Evolutionary conservation across 2,113 vertebrate species (phyloP).

Genomic region (Alligator sinensis): DNA sequence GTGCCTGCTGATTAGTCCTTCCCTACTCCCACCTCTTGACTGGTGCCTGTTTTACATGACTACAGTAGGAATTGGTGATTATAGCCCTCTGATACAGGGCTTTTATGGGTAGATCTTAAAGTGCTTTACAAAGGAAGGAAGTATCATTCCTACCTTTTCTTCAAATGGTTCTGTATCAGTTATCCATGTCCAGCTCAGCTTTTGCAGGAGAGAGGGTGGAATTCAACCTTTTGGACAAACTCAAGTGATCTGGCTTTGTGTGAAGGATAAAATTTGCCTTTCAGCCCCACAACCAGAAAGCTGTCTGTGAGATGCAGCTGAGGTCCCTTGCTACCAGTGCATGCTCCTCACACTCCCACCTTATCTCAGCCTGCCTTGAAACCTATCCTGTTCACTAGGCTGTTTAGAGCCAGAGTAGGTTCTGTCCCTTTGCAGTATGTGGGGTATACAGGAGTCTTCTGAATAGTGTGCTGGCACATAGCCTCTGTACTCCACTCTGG

Average conservation of each 20-base stretch:
- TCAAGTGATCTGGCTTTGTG: background rate
- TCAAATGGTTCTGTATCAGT: background rate
- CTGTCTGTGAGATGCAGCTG: background rate
- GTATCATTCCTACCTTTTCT: background rate
- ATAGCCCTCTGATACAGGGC: background rate
- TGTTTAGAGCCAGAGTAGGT: background rate
- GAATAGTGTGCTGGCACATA: background rate
- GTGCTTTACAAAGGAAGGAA: background rate
- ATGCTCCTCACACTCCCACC: background rate
- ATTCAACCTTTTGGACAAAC: background rate
- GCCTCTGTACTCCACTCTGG: background rate
- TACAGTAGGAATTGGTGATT: background rate
- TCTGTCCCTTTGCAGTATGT: background rate
- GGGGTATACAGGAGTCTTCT: background rate
- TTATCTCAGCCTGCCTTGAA: background rate
- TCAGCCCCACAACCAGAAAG: background rate
- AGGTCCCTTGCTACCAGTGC: background rate
- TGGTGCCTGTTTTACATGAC: background rate
- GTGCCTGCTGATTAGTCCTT: background rate
- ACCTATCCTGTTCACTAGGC: background rate
- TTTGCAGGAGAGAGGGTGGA: background rate
- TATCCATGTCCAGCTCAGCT: background rate
- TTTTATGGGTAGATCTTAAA: background rate
- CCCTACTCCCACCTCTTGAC: background rate
- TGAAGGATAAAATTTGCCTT: background rate